Evolutionary conservation across 1,140 invertebrate genomes (phyloP).

Genomic region (Zaprionus tsacasi): DNA sequence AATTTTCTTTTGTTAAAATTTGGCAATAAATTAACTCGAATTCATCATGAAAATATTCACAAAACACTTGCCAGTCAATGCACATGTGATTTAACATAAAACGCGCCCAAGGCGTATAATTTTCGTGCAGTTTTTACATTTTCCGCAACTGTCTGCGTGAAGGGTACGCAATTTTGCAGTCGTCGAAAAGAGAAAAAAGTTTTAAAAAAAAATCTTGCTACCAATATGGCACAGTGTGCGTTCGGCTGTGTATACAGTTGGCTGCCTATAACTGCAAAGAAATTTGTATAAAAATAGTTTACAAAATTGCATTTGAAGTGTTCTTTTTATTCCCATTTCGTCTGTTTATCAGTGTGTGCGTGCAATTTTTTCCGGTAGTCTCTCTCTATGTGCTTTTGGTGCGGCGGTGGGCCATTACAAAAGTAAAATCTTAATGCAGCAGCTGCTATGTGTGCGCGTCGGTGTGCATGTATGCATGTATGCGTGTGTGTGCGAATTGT

Average conservation of each 20-base stretch:
- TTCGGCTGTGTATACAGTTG: slow-evolving; percentile 64
- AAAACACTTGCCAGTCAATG: slow-evolving; percentile 47
- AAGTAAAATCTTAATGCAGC: slow-evolving; percentile 52
- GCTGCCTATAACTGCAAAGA: slow-evolving; percentile 68
- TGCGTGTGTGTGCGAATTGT: slow-evolving; percentile 61
- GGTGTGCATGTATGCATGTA: slow-evolving; percentile 23
- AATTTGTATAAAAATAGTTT: slow-evolving; percentile 76
- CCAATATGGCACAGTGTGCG: slow-evolving; percentile 54
- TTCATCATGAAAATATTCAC: slow-evolving; percentile 49
- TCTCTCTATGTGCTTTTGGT: slow-evolving; percentile 3
- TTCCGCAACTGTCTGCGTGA: slow-evolving; percentile 43
- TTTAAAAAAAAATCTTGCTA: slow-evolving; percentile 59
- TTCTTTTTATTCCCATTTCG: slow-evolving; percentile 24
- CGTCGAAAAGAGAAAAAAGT: slow-evolving; percentile 48
- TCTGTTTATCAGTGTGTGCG: slow-evolving; percentile 29
- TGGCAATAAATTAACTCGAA: slow-evolving; percentile 66
- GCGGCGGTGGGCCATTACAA: slow-evolving; percentile 19
- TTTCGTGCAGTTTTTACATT: slow-evolving; percentile 44
- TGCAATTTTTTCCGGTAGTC: slow-evolving; percentile 55
- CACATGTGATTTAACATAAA: slow-evolving; percentile 42
- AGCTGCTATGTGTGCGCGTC: slow-evolving; percentile 33
- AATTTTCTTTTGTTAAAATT: slow-evolving; percentile 65
- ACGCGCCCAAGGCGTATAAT: slow-evolving; percentile 3
- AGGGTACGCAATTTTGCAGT: slow-evolving; percentile 72
- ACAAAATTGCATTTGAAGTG: slow-evolving; percentile 56